Evolutionary conservation across 2,797 vertebrate genomes (phyloP).

Genomic region (Melanogrammus aeglefinus): DNA sequence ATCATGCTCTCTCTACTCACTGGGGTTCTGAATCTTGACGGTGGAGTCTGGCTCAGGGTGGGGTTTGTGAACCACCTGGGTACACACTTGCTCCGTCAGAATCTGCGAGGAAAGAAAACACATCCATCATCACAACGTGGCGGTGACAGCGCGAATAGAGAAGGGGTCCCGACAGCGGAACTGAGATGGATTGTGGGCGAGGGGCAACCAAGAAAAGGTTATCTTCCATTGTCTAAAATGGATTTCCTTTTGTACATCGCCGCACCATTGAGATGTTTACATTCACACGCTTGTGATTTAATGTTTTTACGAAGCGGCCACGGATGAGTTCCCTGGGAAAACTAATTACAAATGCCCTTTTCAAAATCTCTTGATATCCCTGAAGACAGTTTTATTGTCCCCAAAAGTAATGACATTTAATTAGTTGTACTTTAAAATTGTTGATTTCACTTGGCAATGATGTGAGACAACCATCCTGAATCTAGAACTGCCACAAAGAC

Average conservation of each 20-base stretch:
- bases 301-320: not conserved
- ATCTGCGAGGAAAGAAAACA: constrained; percentile 74
- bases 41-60: constrained; percentile 97
- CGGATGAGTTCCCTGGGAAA: not conserved
- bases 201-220: not conserved
- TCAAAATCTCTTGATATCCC: not conserved
- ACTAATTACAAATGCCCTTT: not conserved
- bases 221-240: not conserved
- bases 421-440: not conserved
- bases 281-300: not conserved
- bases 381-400: not conserved
- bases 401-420: not conserved
- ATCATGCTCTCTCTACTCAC: constrained; percentile 71
- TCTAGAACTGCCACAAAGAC: not conserved
- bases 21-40: constrained; percentile 99
- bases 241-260: not conserved
- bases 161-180: not conserved
- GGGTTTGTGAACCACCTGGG: constrained; percentile 97
- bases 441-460: not conserved
- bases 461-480: not conserved
- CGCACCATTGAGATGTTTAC: not conserved
- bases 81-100: constrained; percentile 98
- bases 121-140: not conserved
- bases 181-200: not conserved
- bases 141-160: not conserved